These are phyloP conservation scores for Bombus polaris DNA, from an alignment of 1,140 invertebrate genomes.

Conservation along the genomic window DNA sequence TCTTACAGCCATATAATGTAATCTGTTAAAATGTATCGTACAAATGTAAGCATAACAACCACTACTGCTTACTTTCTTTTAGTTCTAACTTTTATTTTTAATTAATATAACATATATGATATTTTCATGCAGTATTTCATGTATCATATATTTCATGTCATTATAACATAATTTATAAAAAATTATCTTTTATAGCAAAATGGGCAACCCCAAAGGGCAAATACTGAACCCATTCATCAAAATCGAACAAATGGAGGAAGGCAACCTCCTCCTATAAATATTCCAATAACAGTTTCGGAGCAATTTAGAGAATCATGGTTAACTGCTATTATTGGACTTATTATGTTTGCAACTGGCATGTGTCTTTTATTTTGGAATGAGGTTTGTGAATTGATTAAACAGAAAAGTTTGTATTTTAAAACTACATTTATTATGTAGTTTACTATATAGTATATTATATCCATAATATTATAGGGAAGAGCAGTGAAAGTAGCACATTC, in stretches of 20 bases:
- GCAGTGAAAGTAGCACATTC: slow-evolving; percentile 88
- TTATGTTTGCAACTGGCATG: slow-evolving; percentile 84
- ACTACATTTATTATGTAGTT: slow-evolving; percentile 1
- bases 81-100: not conserved
- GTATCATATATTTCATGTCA: not conserved
- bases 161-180: not conserved
- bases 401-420: slow-evolving; percentile 14
- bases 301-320: slow-evolving; percentile 86
- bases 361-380: slow-evolving; percentile 90
- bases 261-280: slow-evolving; percentile 46
- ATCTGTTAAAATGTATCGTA: slow-evolving; percentile 63
- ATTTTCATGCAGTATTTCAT: not conserved
- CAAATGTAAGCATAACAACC: slow-evolving; percentile 62
- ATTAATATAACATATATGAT: not conserved
- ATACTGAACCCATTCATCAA: slow-evolving; percentile 59
- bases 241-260: slow-evolving; percentile 62
- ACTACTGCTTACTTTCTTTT: slow-evolving; percentile 14
- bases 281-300: slow-evolving; percentile 80
- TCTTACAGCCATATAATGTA: slow-evolving; percentile 24
- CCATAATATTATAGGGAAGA: slow-evolving; percentile 82
- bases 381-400: slow-evolving; percentile 78
- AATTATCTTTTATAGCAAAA: slow-evolving; percentile 68
- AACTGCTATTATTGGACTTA: slow-evolving; percentile 84
- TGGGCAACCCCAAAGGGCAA: slow-evolving; percentile 68
- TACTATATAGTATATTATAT: too few relatives aligned